These are phyloP conservation scores for Megaustenia siamemsis DNA, from an alignment of 2,888 invertebrate species.

Conservation along the genomic window DNA sequence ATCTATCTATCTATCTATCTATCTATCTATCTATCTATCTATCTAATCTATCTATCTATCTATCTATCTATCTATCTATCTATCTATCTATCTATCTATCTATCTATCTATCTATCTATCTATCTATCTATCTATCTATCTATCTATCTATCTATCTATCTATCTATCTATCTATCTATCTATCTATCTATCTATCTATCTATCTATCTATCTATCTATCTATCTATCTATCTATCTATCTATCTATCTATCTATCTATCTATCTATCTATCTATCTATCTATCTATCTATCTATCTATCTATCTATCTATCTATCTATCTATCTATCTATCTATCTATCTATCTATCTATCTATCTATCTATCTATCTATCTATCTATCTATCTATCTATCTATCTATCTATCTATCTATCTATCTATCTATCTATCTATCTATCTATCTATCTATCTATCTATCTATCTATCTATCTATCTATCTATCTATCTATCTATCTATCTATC, in stretches of 20 bases:
- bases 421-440: slow-evolving; percentile 9
- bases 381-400: slow-evolving; percentile 9
- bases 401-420: slow-evolving; percentile 9
- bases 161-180: not conserved
- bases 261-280: not conserved
- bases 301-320: not conserved
- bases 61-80: slow-evolving; percentile 9
- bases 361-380: slow-evolving; percentile 9
- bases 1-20: not conserved
- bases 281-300: no score
- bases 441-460: not conserved
- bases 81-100: not conserved
- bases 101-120: slow-evolving; percentile 2
- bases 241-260: not conserved
- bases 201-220: not conserved
- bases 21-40: not conserved
- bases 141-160: slow-evolving; percentile 9
- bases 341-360: slow-evolving; percentile 1
- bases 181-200: not conserved
- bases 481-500: no score
- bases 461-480: no score
- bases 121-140: slow-evolving; percentile 5
- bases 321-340: slow-evolving; percentile 9
- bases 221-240: not conserved
- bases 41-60: slow-evolving; percentile 4